A percentile compares a stretch with the other conserved stretches of the same genome.
phyloP scores from a whole-genome alignment of 2,113 vertebrate species.

The Ardeotis arabs region DNA sequence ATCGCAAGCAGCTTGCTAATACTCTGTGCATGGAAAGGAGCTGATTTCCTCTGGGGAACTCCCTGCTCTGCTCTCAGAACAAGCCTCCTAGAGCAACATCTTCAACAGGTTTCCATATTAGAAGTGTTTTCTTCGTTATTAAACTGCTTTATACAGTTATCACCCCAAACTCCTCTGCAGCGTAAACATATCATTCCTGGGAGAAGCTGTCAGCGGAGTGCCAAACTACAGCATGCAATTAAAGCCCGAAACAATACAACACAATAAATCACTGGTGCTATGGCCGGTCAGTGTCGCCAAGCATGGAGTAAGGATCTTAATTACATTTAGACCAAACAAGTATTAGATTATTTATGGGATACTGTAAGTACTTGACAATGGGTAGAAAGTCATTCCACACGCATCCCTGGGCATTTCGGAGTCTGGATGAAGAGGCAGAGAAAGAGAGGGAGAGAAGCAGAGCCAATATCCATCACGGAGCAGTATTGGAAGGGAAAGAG shows the following conservation, averaged over 20 bases:
- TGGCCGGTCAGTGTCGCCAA: conserved; percentile 68
- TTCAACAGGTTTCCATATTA: conserved; percentile 30
- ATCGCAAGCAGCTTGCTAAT: conserved; percentile 33
- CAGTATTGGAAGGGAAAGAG: conserved; percentile 25
- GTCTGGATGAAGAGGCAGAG: background rate
- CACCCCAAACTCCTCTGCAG: conserved; percentile 54
- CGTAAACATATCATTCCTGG: conserved; percentile 67
- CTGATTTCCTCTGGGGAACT: conserved; percentile 6
- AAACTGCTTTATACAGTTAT: conserved; percentile 55
- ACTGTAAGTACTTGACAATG: conserved; percentile 61
- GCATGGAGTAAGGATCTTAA: conserved; percentile 72
- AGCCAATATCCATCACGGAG: conserved; percentile 24
- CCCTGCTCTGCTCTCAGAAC: background rate
- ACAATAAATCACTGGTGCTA: conserved; percentile 63
- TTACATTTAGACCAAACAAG: conserved; percentile 74
- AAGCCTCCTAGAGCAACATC: conserved; percentile 6
- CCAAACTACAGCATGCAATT: conserved; percentile 68
- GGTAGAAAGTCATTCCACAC: conserved; percentile 44
- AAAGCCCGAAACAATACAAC: conserved; percentile 65
- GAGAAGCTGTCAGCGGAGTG: conserved; percentile 56
- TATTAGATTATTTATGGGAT: conserved; percentile 71
- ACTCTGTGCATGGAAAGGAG: conserved; percentile 18
- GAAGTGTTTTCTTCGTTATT: conserved; percentile 37
- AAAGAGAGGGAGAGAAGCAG: conserved; percentile 9
- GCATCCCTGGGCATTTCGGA: conserved; percentile 30